Evolutionary conservation across 2,797 vertebrate species (phyloP), one percentile per base, ranked within the genome.

Genomic region (Triplophysa bombifrons): DNA sequence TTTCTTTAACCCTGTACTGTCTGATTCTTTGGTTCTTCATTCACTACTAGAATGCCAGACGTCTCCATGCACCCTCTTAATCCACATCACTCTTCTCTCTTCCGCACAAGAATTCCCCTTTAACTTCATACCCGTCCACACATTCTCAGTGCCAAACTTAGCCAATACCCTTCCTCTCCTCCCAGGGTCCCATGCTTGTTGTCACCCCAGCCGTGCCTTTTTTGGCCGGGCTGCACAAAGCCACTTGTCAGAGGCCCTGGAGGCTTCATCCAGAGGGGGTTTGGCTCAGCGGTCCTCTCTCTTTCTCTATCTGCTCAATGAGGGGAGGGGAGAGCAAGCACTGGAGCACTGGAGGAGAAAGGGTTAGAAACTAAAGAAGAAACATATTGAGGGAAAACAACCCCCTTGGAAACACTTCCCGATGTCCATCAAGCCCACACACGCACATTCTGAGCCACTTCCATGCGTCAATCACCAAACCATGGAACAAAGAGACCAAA

Each of bases 201-300:
- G 44, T 72, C 66, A 66, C 69, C 82, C 53, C 17, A 34, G 8
- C 60, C 68, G 20, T 34, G 56, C 65, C 34, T 64, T 61, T n/a
- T 72, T 27, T 19, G 44, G 34, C 75, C 75, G 25, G 34, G 44
- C 77, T 53, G 76, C 76, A 86, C 83, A 87, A 87, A 87, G 83
- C 81, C 80, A 76, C 75, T 83, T 79, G 82, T 85, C 78, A 69
- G 68, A 64, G 82, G 73, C 72, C 64, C 70, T 58, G 68, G 66
- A 60, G 61, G 76, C 78, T 67, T 68, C 6, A 6, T 78, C 72
- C 27, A 68, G 74, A 71, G 44, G 46, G 78, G 66, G 61, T 16
- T 78, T 79, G 65, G 78, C 78, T 75, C 53, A 13, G 51, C 71
- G 63, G 64, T 66, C 74, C 25, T 51, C 38, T 50, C 56, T 38